Conservation (phyloP, 2,888 invertebrate species). For the Oscheius myriophilus region DNA sequence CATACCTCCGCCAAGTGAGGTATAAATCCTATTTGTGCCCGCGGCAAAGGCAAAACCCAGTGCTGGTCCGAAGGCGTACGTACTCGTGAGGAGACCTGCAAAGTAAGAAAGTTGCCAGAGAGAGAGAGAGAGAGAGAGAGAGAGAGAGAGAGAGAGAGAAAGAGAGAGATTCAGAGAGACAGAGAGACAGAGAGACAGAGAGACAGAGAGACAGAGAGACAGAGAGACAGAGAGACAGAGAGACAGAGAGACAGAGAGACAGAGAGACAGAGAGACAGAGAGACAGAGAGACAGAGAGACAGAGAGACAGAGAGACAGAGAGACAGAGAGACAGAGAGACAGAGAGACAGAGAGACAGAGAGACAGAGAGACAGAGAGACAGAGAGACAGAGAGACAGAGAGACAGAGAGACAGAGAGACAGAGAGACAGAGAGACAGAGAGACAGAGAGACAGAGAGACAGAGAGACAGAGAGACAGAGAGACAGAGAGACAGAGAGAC, state of each 20-base stretch:
- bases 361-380: constrained; percentile 33
- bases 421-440: constrained; percentile 35
- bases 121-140: constrained; percentile 32
- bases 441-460: constrained; percentile 31
- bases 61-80: constrained; percentile 66
- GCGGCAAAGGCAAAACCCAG: constrained; percentile 62
- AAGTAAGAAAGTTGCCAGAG: constrained; percentile 9
- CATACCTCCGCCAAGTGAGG: constrained; percentile 51
- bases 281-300: constrained; percentile 30
- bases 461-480: constrained; percentile 27
- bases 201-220: constrained; percentile 33
- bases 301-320: constrained; percentile 33
- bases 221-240: constrained; percentile 32
- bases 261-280: constrained; percentile 32
- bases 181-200: constrained; percentile 33
- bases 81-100: constrained; percentile 61
- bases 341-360: constrained; percentile 29
- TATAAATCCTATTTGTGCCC: constrained; percentile 54
- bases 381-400: constrained; percentile 33
- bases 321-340: constrained; percentile 32
- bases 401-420: constrained; percentile 26
- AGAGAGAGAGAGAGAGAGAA: constrained; percentile 28
- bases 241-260: constrained; percentile 29
- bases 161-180: no score
- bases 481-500: constrained; percentile 34